Evolutionary conservation across 2,113 vertebrate genomes (phyloP), one percentile per base, ranked within the genome.

Genomic region (Sciurus niger): DNA sequence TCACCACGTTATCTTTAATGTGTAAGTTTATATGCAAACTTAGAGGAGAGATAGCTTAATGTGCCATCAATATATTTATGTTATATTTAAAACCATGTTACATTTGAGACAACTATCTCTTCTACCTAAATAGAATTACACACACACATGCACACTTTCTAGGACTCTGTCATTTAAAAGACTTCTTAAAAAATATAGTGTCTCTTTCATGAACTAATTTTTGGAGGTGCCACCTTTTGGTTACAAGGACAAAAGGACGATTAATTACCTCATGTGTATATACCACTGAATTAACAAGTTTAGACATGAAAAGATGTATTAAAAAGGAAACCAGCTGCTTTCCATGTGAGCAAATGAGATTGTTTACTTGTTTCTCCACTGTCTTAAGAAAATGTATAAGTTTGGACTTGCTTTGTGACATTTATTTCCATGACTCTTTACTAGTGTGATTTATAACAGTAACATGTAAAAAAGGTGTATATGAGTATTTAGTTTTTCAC

Each of bases 181-280:
- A 84, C 46, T 48, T 92, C 94, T 86, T 70, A 51, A 80, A 89
- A 48, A 95, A 88, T 77, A 78, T 94, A 96, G 25, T 94, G 20
- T 79, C 32, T 93, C 40, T 92, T 32, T 91, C 97, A 84, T 85
- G 95, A 97, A 43, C 72, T 95, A 67, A 87, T 97, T 87, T 96
- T 98, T 94, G 86, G 83, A 96, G 93, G 73, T 96, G 84, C 90
- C 70, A 98, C 95, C 67, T 97, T 96, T 96, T 90, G 70, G 91
- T 76, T 97, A 87, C 96, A 98, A 98, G 97, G 98, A 97, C 98
- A 96, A 98, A 97, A 97, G 96, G 96, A 95, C 93, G 91, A 96
- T 96, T 98, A 97, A 98, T 98, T 97, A 98, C 79, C 79, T 97
- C 95, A 94, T 96, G 91, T 94, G 94, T 96, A 73, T 89, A 22